These are phyloP conservation scores for Panthera uncia DNA, from an alignment of 2,113 vertebrate genomes.

Conservation along the genomic window DNA sequence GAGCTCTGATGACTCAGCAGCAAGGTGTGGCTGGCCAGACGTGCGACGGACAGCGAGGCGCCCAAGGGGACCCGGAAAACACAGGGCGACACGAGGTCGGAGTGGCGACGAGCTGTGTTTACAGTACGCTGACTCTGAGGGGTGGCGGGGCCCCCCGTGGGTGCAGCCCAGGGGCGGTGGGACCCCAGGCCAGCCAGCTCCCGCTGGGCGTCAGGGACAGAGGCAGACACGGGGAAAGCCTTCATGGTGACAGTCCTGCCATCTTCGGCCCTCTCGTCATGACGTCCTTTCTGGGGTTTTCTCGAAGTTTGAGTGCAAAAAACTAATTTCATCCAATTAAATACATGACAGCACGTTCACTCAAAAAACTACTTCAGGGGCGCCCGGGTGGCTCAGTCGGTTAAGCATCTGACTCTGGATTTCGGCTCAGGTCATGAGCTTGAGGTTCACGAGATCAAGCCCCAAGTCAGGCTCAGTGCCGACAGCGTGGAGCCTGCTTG, in stretches of 20 bases:
- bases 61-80: neutral
- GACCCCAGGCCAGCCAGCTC: neutral
- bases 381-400: too few relatives aligned
- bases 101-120: neutral
- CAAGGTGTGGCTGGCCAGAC: neutral
- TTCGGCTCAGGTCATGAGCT: too few relatives aligned
- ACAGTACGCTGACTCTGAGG: neutral
- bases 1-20: neutral
- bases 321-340: neutral
- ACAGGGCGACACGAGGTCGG: accelerated
- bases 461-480: too few relatives aligned
- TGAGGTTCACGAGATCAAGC: too few relatives aligned
- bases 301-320: neutral
- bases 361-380: neutral
- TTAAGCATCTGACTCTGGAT: too few relatives aligned
- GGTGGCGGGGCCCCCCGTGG: accelerated
- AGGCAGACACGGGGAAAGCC: too few relatives aligned
- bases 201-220: accelerated
- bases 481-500: too few relatives aligned
- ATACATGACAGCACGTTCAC: neutral
- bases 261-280: neutral
- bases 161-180: neutral
- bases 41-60: neutral
- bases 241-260: neutral
- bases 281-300: neutral